A percentile compares a stretch with the other conserved stretches of the same genome.
Conservation (phyloP, 1,140 invertebrate species). For the Apolygus lucorum region DNA sequence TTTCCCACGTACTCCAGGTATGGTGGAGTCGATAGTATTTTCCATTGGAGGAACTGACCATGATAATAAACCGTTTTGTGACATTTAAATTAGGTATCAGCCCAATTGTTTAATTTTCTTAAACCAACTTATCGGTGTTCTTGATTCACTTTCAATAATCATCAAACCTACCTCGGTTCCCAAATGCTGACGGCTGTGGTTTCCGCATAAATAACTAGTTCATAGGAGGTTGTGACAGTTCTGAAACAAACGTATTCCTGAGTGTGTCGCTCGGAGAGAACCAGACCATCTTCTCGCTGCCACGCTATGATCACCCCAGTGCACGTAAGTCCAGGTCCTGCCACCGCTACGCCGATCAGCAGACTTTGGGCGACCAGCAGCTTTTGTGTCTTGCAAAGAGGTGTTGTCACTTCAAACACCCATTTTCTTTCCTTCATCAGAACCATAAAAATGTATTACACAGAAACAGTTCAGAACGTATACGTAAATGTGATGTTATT, state of each 20-base stretch:
- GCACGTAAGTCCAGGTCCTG: slow-evolving; percentile 17
- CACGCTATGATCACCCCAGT: slow-evolving; percentile 25
- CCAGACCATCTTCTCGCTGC: slow-evolving; percentile 6
- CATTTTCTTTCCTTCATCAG: slow-evolving; percentile 12
- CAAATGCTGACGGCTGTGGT: slow-evolving; percentile 22
- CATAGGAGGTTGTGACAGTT: slow-evolving; percentile 4
- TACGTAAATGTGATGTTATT: no score
- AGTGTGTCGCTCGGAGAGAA: background rate
- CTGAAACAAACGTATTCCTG: slow-evolving; percentile 17
- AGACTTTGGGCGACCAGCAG: slow-evolving; percentile 4
- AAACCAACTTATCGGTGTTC: no score
- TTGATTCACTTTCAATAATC: no score
- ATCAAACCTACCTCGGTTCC: slow-evolving; percentile 17
- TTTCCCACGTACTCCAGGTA: no score
- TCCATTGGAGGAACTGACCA: no score
- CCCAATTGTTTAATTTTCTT: no score
- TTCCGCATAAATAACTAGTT: slow-evolving; percentile 20
- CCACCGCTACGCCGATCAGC: slow-evolving; percentile 19
- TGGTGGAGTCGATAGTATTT: no score
- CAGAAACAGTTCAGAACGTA: no score
- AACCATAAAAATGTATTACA: no score
- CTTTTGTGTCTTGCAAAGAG: slow-evolving; percentile 23
- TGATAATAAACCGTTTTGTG: no score
- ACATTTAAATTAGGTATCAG: no score
- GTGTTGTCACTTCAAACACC: slow-evolving; percentile 25